Conservation (phyloP, 1,140 invertebrate species). For the Andrena cerasifolii region DNA sequence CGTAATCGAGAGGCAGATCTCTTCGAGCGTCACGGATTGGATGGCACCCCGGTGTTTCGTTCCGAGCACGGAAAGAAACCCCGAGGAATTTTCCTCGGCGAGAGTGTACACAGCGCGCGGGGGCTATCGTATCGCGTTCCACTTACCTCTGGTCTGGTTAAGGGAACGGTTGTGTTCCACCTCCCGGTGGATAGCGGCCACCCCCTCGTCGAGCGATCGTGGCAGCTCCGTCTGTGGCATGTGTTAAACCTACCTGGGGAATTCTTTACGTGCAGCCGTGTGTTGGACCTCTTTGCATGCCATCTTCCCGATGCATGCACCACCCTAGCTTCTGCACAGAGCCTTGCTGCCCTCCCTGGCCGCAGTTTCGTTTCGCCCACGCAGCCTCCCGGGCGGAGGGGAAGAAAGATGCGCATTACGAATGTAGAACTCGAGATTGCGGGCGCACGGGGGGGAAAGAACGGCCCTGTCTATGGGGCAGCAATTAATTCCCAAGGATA, state of each 20-base stretch:
- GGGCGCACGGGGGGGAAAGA: no score
- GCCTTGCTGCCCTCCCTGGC: background rate
- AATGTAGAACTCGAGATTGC: slow-evolving; percentile 36
- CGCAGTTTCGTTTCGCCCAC: slow-evolving; percentile 10
- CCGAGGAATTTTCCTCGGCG: background rate
- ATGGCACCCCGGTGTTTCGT: slow-evolving; percentile 1
- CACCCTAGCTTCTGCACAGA: background rate
- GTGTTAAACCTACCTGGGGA: slow-evolving; percentile 27
- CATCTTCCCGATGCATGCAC: background rate
- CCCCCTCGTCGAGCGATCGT: background rate
- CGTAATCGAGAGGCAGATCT: slow-evolving; percentile 19
- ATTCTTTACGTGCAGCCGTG: background rate
- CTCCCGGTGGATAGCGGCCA: background rate
- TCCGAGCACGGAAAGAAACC: background rate
- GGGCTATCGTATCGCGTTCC: background rate
- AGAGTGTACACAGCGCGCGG: background rate
- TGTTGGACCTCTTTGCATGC: background rate
- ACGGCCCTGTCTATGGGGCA: background rate
- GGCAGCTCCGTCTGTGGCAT: background rate
- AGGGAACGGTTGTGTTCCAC: background rate
- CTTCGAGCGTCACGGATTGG: background rate
- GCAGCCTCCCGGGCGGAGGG: background rate
- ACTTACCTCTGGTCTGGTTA: slow-evolving; percentile 5
- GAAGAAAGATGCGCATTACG: slow-evolving; percentile 37
- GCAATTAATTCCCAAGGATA: slow-evolving; percentile 28